Base-by-base conservation (phyloP, 1,140 invertebrate genomes). In the Bombus soroeensis region DNA sequence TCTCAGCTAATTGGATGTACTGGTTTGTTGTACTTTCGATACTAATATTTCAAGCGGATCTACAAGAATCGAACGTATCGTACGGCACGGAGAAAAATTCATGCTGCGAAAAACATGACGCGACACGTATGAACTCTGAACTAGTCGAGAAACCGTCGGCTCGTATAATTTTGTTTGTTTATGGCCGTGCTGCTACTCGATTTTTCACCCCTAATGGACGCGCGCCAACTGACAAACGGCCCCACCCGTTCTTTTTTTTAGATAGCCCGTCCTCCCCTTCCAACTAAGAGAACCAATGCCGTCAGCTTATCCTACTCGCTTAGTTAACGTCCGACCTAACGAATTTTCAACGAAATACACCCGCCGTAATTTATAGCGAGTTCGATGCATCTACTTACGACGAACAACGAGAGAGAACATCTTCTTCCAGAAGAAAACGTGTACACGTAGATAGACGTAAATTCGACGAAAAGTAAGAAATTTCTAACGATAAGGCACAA, bases 131-230 rank as follows among this genome's bases (percentile, higher is more conserved):
- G 71, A 74, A 77, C 74, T 64, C 80, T 25, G 32, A 77, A 39
- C 66, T 59, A 73, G 76, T 70, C 77, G 87, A 68, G 77, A 28
- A 78, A 82, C 81, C 81, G 77, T 62, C 77, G 41, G 79, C 84
- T 85, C 90, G 92, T 94, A 94, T 94, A 95, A 94, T 95, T 94
- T 93, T 92, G 93, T 95, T 95, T 95, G 94, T 95, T 95, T 94
- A 95, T 94, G 93, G 92, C 91, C 88, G 88, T 85, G 88, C 89
- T 88, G 90, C 90, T 92, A 92, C 92, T 94, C 93, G 93, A 94
- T 94, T 94, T 95, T 94, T 94, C 93, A 92, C 87, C 62, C 92
- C 89, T 94, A 94, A 95, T 95, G 93, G 93, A 93, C 90, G 91
- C 89, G 85, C 90, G 88, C 91, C 77, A 89, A 90, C 92, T 94